Evolutionary conservation across 2,113 vertebrate genomes (phyloP).

Genomic region (Onychostoma macrolepis): DNA sequence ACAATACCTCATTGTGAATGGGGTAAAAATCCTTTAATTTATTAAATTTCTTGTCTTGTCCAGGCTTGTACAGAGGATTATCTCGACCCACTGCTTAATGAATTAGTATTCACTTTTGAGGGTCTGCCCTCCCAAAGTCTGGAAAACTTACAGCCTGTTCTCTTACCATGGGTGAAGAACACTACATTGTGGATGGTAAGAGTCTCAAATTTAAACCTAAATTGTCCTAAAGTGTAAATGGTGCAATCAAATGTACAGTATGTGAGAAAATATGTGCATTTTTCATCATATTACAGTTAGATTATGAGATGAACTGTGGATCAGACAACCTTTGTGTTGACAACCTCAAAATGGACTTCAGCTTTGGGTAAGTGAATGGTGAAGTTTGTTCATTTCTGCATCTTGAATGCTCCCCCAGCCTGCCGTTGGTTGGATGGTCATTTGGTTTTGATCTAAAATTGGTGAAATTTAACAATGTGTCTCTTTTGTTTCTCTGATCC

Average conservation of each 20-base stretch:
- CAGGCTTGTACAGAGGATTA: conserved; percentile 73
- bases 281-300: conserved; percentile 69
- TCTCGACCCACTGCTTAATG: conserved; percentile 67
- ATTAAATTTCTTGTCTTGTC: not conserved
- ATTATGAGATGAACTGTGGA: conserved; percentile 85
- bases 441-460: not conserved
- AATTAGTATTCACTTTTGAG: conserved; percentile 69
- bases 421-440: not conserved
- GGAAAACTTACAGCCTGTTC: conserved; percentile 57
- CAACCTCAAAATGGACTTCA: conserved; percentile 76
- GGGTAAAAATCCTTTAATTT: not conserved
- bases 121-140: conserved; percentile 46
- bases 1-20: too few species aligned
- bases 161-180: conserved; percentile 55
- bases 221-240: not conserved
- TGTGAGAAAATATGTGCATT: not conserved
- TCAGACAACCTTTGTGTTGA: conserved; percentile 77
- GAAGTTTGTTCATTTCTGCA: not conserved
- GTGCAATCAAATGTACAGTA: not conserved
- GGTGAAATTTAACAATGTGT: not conserved
- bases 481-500: conserved; percentile 6
- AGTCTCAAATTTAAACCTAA: not conserved
- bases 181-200: conserved; percentile 11
- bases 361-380: conserved; percentile 72
- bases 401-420: not conserved